Conservation (phyloP, 2,888 invertebrate species). For the Amiota communis region DNA sequence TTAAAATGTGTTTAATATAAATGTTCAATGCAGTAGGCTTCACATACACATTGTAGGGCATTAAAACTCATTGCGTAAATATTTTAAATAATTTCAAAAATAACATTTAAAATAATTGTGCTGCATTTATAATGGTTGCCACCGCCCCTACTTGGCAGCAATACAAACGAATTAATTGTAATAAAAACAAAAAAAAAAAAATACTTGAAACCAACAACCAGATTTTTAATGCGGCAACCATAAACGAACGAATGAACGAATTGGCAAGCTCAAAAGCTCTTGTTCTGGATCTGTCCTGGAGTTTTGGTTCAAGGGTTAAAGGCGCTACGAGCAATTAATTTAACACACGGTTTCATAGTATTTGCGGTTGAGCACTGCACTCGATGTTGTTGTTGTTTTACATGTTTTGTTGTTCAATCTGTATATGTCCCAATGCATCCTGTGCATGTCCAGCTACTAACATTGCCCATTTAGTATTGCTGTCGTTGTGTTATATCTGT, state of each 20-base stretch:
- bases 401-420: constrained; percentile 1
- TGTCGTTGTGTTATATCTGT: constrained; percentile 19
- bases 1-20: too few relatives aligned
- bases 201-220: constrained; percentile 23
- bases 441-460: constrained; percentile 29
- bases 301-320: constrained; percentile 33
- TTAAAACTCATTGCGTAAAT: constrained; percentile 37
- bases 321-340: constrained; percentile 64
- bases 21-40: too few relatives aligned
- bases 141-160: constrained; percentile 42
- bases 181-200: constrained; percentile 39
- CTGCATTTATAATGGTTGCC: constrained; percentile 60
- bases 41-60: too few relatives aligned
- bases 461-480: constrained; percentile 22
- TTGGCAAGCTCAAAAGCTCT: constrained; percentile 37
- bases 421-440: constrained; percentile 25
- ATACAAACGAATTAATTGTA: constrained; percentile 60
- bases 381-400: constrained; percentile 1
- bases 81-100: constrained; percentile 34
- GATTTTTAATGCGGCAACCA: constrained; percentile 35
- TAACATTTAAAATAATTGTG: constrained; percentile 65
- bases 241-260: constrained; percentile 43
- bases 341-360: constrained; percentile 64
- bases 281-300: constrained; percentile 21
- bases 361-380: constrained; percentile 63